These are phyloP conservation scores for Ptychoptera contaminata DNA, from an alignment of 2,888 invertebrate species.

Conservation along the genomic window DNA sequence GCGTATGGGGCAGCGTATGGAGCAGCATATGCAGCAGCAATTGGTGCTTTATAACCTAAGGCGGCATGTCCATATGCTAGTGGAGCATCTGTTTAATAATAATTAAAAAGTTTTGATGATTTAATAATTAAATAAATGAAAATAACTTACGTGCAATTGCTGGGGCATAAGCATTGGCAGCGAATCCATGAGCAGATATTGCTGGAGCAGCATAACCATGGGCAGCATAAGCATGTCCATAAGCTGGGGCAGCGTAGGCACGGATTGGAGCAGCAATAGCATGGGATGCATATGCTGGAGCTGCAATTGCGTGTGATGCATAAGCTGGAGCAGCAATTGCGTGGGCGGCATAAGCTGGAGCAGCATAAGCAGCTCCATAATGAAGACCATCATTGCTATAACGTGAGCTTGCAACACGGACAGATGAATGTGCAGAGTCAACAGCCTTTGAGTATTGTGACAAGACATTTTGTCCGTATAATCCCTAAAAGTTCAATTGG, in stretches of 20 bases:
- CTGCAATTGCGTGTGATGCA: slow-evolving; percentile 17
- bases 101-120: background rate
- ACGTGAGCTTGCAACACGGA: slow-evolving; percentile 28
- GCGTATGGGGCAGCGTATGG: slow-evolving; percentile 8
- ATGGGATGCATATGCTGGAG: slow-evolving; percentile 13
- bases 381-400: slow-evolving; percentile 26
- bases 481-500: slow-evolving; percentile 17
- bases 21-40: background rate
- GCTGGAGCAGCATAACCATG: slow-evolving; percentile 4
- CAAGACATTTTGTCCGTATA: slow-evolving; percentile 29
- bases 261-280: slow-evolving; percentile 8
- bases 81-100: no score
- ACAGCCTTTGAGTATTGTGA: slow-evolving; percentile 30
- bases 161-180: slow-evolving; percentile 12
- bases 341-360: background rate
- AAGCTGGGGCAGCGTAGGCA: slow-evolving; percentile 11
- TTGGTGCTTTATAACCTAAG: no score
- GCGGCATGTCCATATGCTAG: no score
- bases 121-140: background rate
- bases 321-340: slow-evolving; percentile 12
- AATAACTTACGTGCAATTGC: slow-evolving; percentile 8
- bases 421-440: slow-evolving; percentile 29
- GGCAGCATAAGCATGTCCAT: slow-evolving; percentile 13
- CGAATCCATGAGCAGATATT: slow-evolving; percentile 12
- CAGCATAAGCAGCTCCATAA: slow-evolving; percentile 5